Base-by-base conservation (phyloP, 2,113 vertebrate genomes). In the Anhinga anhinga region DNA sequence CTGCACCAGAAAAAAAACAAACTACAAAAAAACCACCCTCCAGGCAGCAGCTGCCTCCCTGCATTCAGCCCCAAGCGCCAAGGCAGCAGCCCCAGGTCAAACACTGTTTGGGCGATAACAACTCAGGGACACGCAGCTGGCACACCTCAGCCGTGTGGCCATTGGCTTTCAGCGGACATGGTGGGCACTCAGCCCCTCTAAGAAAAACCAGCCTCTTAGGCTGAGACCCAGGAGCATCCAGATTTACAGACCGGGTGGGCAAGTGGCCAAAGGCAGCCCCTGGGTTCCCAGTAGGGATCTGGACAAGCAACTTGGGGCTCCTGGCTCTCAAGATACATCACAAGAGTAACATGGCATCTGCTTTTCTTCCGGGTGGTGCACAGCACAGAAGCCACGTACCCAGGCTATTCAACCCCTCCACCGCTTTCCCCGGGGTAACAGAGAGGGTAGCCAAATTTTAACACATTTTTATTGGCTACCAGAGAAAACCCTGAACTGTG, bases 401-500 rank as follows among this genome's bases (percentile, higher is more conserved):
- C 80, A 59, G 45, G 14, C 70, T 22, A 5, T 10, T 42, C 9
- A 5, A 5, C 0, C 6, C 36, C 77, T 14, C 15, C 27, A 32
- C 36, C 22, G 3, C 44, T 42, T 45, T 52, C 80, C 65, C 49
- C 7, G 1, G 84, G 91, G 53, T 70, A 72, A 47, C 27, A n/a
- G 52, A 25, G 26, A 84, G 52, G 40, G 52, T 23, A 95, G 82
- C 77, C 86, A 90, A 72, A 20, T 2, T 5, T 4, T 13, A 76
- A 40, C 65, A 42, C 34, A 1, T 49, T 71, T 81, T 67, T 32
- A 52, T 22, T 79, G 69, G 62, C 72, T 26, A 25, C 9, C 86
- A 82, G 61, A 87, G 83, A 71, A 96, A 95, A 91, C 19, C n/a
- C 78, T n/a, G 81, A 34, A 7, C 83, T 52, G 40, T 38, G 83